phyloP scores from a whole-genome alignment of 2,888 invertebrate genomes.

The Spicauda simplicius region DNA sequence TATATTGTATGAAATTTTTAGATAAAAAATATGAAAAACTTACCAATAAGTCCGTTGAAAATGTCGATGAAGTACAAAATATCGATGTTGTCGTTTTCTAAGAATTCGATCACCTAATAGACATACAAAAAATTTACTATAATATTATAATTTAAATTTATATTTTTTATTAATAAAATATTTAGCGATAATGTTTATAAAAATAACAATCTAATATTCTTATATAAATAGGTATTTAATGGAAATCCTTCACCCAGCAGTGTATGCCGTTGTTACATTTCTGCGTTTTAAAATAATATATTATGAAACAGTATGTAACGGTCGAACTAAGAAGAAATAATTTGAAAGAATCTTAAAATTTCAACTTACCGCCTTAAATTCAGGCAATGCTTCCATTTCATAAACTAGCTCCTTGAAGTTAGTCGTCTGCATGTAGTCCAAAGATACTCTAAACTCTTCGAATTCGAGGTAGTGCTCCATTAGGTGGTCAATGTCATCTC shows the following conservation, averaged over 20 bases:
- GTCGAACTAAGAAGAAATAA: not conserved
- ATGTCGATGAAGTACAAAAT: slow-evolving; percentile 65
- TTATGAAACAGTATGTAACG: too few relatives aligned
- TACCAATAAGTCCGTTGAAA: slow-evolving; percentile 63
- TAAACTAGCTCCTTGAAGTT: slow-evolving; percentile 61
- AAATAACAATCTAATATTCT: too few relatives aligned
- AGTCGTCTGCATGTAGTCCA: slow-evolving; percentile 56
- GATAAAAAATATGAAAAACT: slow-evolving; percentile 30
- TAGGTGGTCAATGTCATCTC: slow-evolving; percentile 50
- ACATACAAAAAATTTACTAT: not conserved
- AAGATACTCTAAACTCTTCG: slow-evolving; percentile 58
- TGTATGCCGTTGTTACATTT: too few relatives aligned
- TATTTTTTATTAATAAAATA: too few relatives aligned
- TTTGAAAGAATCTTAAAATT: not conserved
- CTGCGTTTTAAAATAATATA: too few relatives aligned
- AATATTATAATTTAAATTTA: too few relatives aligned
- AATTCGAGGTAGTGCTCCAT: slow-evolving; percentile 55
- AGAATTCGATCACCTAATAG: slow-evolving; percentile 66
- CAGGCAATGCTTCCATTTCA: slow-evolving; percentile 68
- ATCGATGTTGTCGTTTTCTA: slow-evolving; percentile 72
- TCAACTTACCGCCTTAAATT: slow-evolving; percentile 66
- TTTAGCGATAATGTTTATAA: too few relatives aligned
- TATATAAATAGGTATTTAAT: too few relatives aligned
- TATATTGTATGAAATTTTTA: too few relatives aligned
- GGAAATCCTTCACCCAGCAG: too few relatives aligned